Evolutionary conservation across 2,797 vertebrate species (phyloP), one percentile per base, ranked within the genome.

Genomic region (Gymnothorax javanicus): DNA sequence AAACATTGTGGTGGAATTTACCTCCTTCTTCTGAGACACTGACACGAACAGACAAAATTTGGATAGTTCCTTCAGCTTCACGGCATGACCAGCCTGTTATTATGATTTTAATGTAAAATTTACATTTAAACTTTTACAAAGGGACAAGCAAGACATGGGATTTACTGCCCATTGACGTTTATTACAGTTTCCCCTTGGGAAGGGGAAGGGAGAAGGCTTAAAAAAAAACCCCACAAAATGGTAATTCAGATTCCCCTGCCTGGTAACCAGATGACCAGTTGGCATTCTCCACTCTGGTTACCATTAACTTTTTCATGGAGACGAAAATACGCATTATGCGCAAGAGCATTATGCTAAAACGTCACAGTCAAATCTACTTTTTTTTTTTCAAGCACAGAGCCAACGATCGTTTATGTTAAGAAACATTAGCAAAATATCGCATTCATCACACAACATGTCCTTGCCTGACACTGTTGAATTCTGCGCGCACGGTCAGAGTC

Each of bases 191-290:
- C 33, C 33, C 33, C 33, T 43, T 43, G 33, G 33, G 33, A 43
- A 43, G 33, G 33, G 33, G 33, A 43, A 73, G 33, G 17, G 33
- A 6, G 33, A 43, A 84, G 54, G 57, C 82, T 57, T 59, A 56
- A 20, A 23, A 86, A 50, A 50, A 56, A 8, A 59, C 0, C 27
- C 33, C 33, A 54, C 62, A 60, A 20, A 81, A 87, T 83, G 86
- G 52, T 59, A 54, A 83, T 84, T 87, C 64, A 9, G 20, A 60
- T 86, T 83, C 86, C 62, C 71, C 64, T 27, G 64, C 62, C 25
- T 83, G 64, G 50, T 8, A 52, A 58, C 43, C 23, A 43, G 50
- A 50, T 33, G 27, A 82, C 54, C 23, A 7, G 54, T 58, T 54
- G n/a, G 25, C 13, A 15, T 57, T 11, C n/a, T 64, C 20, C 17